phyloP scores from a whole-genome alignment of 2,113 vertebrate species.

The Typhlomys cinereus region DNA sequence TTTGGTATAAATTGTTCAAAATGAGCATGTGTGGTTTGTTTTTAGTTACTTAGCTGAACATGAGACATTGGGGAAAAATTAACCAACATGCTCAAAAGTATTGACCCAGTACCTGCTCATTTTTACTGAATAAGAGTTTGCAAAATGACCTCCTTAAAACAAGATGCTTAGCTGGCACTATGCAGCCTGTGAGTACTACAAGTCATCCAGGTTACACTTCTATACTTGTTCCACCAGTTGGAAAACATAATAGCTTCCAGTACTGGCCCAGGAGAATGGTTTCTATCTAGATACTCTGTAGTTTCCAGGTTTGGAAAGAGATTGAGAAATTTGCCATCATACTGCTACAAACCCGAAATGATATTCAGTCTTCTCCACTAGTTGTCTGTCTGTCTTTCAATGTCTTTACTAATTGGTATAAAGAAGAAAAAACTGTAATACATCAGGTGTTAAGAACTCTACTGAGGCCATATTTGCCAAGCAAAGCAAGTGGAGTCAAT shows the following conservation, averaged over 20 bases:
- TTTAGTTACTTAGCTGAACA: conserved; percentile 31
- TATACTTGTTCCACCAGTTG: background rate
- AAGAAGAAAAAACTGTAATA: background rate
- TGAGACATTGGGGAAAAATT: background rate
- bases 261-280: background rate
- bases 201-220: background rate
- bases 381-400: background rate
- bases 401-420: background rate
- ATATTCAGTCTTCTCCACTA: background rate
- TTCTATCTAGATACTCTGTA: background rate
- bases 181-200: background rate
- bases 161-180: background rate
- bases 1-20: background rate
- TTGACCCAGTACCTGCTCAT: background rate
- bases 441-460: background rate
- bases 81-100: background rate
- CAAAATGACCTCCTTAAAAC: background rate
- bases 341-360: background rate
- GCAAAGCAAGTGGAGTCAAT: conserved; percentile 3
- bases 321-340: background rate
- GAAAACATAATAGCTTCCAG: background rate
- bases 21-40: background rate
- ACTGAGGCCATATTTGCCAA: conserved; percentile 33
- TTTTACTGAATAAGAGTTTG: background rate
- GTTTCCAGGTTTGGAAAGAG: background rate